Conservation (phyloP, 2,113 vertebrate genomes). For the Phoenicopterus ruber region DNA sequence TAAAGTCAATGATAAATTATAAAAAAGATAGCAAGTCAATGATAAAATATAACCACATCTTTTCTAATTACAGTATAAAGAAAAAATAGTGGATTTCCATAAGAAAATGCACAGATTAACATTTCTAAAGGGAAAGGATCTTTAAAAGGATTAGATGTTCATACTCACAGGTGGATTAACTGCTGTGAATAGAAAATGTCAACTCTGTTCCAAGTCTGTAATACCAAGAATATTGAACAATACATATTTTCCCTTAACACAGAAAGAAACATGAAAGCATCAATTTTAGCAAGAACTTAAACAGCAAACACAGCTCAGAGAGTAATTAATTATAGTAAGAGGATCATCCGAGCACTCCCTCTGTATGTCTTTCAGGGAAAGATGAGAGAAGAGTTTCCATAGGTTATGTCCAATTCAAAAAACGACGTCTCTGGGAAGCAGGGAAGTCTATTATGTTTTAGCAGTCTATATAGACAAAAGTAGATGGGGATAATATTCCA, state of each 20-base stretch:
- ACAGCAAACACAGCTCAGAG: background rate
- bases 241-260: background rate
- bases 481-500: background rate
- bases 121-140: constrained; percentile 40
- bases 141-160: constrained; percentile 52
- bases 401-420: background rate
- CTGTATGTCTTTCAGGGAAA: background rate
- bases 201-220: background rate
- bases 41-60: background rate
- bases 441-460: background rate
- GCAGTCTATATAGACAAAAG: background rate
- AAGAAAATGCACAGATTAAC: background rate
- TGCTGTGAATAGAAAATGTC: background rate
- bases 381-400: background rate
- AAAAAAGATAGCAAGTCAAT: background rate
- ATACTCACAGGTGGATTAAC: constrained; percentile 29
- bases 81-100: background rate
- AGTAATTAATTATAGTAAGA: constrained; percentile 4
- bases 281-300: background rate
- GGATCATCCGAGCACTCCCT: background rate
- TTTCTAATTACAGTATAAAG: background rate
- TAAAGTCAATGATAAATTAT: background rate
- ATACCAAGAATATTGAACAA: constrained; percentile 10
- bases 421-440: background rate
- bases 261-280: background rate